Conservation (phyloP, 1,140 invertebrate species). For the Leptopilina clavipes region DNA sequence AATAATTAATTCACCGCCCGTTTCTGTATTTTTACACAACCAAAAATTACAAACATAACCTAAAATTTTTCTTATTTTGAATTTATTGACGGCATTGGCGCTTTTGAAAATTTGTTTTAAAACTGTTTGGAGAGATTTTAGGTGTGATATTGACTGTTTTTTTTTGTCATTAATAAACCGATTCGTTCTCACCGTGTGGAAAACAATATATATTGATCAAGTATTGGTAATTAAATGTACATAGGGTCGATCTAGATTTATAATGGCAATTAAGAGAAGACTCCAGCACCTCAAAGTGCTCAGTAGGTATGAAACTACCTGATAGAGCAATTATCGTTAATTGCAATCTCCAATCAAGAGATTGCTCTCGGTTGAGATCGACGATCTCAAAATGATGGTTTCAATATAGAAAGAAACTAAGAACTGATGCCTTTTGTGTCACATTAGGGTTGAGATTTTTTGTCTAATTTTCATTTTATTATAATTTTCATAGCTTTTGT, state of each 20-base stretch:
- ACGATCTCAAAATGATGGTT: not conserved
- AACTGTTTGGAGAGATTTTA: too few relatives aligned
- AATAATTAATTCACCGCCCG: too few relatives aligned
- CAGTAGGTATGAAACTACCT: conserved; percentile 38
- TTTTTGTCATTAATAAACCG: not conserved
- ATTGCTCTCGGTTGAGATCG: not conserved
- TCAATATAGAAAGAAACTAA: too few relatives aligned
- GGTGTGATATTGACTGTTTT: not conserved
- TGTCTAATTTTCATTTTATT: too few relatives aligned
- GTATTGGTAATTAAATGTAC: conserved; percentile 49
- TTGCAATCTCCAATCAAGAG: conserved; percentile 58
- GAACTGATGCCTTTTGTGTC: too few relatives aligned
- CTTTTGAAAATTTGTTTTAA: too few relatives aligned
- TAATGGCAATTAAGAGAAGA: conserved; percentile 55
- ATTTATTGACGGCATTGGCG: too few relatives aligned
- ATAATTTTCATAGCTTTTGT: too few relatives aligned
- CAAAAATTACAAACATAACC: too few relatives aligned
- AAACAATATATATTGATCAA: not conserved
- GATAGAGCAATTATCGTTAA: conserved; percentile 65
- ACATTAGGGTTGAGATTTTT: too few relatives aligned
- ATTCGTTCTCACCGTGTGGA: not conserved
- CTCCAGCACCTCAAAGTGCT: conserved; percentile 41
- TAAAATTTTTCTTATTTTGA: too few relatives aligned
- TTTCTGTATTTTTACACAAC: too few relatives aligned
- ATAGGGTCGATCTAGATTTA: conserved; percentile 55